Base-by-base conservation (phyloP, 2,888 invertebrate species). In the Apodemia zela region DNA sequence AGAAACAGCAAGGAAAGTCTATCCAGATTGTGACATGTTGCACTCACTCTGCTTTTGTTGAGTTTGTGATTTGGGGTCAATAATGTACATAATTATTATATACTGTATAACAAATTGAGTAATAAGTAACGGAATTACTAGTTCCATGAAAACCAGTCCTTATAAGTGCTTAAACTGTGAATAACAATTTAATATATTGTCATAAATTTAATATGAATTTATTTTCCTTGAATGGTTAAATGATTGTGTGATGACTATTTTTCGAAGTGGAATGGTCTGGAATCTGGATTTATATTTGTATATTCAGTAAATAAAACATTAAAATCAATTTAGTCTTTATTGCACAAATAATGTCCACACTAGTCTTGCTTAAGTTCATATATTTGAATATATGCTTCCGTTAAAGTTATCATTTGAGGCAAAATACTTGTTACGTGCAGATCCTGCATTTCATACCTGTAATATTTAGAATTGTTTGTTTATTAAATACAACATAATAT, bases 401-500 rank as follows among this genome's bases (percentile, higher is more conserved):
- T 99, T 21, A 99, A 93, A 0, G 99, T 99, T 67, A 99, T 99
- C 99, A 99, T 99, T 89, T 99, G 99, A 5, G 99, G 99, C 65
- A 99, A 92, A 77, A 99, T 99, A 84, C 98, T 98, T 8, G 97
- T 98, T 0, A 99, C 99, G 80, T 99, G 99, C 63, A 99, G 93
- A 93, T 99, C 99, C 90, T 98, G 98, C 97, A 98, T 93, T 95
- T 98, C 87, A 93, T 97, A 81, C 95, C 95, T 75, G 78, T 33
- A 84, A 83, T 33, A 65, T 29, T 25, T n/a, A 35, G 13, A 38
- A 38, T 38, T 38, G 29, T 35, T 38, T 38, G 29, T 35, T 35
- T 25, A 25, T 25, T 25, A 33, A 33, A 10, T 33, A 33, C 33
- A 33, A 33, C 33, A 33, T 10, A 33, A 10, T 33, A 8, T 33